A percentile compares a stretch with the other conserved stretches of the same genome.
Evolutionary conservation across 1,140 invertebrate species (phyloP).

Genomic region (Bombus fervidus): DNA sequence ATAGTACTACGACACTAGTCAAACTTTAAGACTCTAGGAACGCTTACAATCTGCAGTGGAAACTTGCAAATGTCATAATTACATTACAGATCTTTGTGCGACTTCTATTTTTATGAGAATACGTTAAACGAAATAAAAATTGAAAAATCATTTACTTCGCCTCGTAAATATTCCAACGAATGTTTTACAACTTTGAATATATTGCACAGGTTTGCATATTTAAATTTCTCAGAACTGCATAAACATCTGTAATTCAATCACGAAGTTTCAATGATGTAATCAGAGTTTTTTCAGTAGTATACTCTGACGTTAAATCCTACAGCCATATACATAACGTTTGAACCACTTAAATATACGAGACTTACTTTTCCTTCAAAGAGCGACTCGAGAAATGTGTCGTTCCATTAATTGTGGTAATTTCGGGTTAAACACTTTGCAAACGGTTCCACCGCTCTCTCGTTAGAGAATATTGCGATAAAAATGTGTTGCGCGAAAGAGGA

Average conservation of each 20-base stretch:
- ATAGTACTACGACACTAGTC: not conserved
- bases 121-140: not conserved
- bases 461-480: not conserved
- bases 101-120: not conserved
- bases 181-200: not conserved
- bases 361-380: not conserved
- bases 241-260: not conserved
- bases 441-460: not conserved
- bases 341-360: not conserved
- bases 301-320: not conserved
- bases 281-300: not conserved
- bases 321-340: no score
- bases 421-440: not conserved
- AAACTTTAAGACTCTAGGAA: not conserved
- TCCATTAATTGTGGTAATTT: slow-evolving; percentile 13
- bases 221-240: not conserved
- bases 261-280: not conserved
- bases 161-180: not conserved
- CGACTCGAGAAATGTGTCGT: slow-evolving; percentile 4
- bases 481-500: slow-evolving; percentile 4
- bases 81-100: not conserved
- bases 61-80: not conserved
- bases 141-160: no score
- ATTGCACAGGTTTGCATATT: not conserved
- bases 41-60: not conserved